Evolutionary conservation across 2,113 vertebrate genomes (phyloP), one percentile per base, ranked within the genome.

Genomic region (Cephalophus harveyi): DNA sequence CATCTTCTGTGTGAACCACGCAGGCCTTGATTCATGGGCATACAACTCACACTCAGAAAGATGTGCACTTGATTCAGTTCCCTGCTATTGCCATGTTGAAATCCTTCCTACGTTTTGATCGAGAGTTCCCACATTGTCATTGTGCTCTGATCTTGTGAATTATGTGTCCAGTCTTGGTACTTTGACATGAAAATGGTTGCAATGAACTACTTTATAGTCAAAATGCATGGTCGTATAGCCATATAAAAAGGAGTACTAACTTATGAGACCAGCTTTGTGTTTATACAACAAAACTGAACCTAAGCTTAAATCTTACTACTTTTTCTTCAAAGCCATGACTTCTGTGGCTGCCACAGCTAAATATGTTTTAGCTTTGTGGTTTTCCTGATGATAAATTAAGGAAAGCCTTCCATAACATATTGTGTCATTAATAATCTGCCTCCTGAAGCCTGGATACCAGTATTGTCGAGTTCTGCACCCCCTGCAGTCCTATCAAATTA

Each of bases 391-490:
- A 97, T 92, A 94, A 97, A 96, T 97, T 96, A 90, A 97, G 76
- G 76, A 93, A 97, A 87, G 50, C 19, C 23, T 91, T 94, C 43
- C 17, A 21, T 85, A 94, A 94, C 43, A 48, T 95, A 92, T 95
- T 98, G 98, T 97, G 91, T 98, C 78, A 93, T 97, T 94, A 96
- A 84, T 92, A 89, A 74, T 89, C 50, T 95, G 87, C 87, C 60
- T 97, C 55, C 95, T 71, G 95, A 36, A 97, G 60, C 50, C 62
- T 85, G n/a, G 19, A 52, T 84, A 83, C 93, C 21, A 97, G 79
- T 21, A 57, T 85, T 30, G 9, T 43, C 21, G 43, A 60, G 74
- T 0, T 76, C 43, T 25, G 13, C 3, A 97, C 23, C 95, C 82
- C 89, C 87, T 83, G 59, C 23, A 82, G 93, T 96, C 59, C 40